Base-by-base conservation (phyloP, 2,113 vertebrate genomes). In the Takifugu flavidus region DNA sequence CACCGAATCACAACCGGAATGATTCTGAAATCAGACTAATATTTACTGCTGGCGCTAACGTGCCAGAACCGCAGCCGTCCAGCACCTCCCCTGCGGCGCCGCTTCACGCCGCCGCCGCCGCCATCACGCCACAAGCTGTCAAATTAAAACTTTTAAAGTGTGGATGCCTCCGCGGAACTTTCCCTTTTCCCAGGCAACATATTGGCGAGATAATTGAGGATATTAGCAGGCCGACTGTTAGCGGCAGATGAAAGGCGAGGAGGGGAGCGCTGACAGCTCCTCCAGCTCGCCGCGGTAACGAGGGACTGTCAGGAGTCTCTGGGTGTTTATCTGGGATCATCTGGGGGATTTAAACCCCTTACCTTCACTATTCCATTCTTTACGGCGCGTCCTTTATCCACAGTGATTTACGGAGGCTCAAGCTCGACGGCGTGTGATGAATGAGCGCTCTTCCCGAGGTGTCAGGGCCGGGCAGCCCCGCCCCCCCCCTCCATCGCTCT, bases 301-400 rank as follows among this genome's bases (percentile, higher is more conserved):
- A 87, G 86, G 82, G 86, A 88, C 85, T 88, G 82, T 87, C 81
- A 86, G 84, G 84, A 86, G 82, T 85, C 84, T 87, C 83, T 60
- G 70, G 62, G 78, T 88, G 87, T 89, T 90, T 87, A 86, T 90
- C 83, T 83, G 65, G 85, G 85, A 88, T 88, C 86, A 88, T 87
- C 84, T 77, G 79, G 83, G 85, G 90, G 88, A 85, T 89, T 91
- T 89, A 89, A 87, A 83, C 82, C 84, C 87, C 86, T 86, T 87
- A 89, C 86, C 89, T 90, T 89, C 89, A 85, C 87, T 75, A 83
- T 86, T 84, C 73, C 82, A 82, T 86, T 80, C 81, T 90, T 87
- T 86, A 86, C 46, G 71, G 74, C 79, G 70, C 78, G 78, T 86
- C 83, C 85, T 89, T 90, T 86, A 86, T 88, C 86, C 84, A 56